phyloP scores from a whole-genome alignment of 1,140 invertebrate genomes.

The Drosophila pachea region DNA sequence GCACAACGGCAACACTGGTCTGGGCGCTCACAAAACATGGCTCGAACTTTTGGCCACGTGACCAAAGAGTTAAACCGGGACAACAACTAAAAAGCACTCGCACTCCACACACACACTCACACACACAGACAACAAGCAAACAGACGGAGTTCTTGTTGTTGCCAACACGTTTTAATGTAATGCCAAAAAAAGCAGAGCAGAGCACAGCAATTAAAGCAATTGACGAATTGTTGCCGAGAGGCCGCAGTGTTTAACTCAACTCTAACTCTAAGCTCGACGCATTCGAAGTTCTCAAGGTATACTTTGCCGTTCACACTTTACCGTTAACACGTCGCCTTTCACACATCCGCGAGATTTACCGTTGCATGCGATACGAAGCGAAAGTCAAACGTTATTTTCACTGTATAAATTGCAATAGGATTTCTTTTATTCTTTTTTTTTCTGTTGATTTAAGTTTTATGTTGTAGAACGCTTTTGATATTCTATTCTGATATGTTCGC shows the following conservation, averaged over 20 bases:
- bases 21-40: conserved; percentile 43
- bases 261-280: conserved; percentile 2
- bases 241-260: too few relatives aligned
- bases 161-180: conserved; percentile 46
- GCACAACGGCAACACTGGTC: conserved; percentile 55
- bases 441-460: neutral
- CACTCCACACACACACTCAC: conserved; percentile 36
- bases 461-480: conserved; percentile 8
- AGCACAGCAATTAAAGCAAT: conserved; percentile 60
- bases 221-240: conserved; percentile 16
- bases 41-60: conserved; percentile 61
- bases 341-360: conserved; percentile 1
- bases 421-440: too few relatives aligned
- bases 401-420: too few relatives aligned
- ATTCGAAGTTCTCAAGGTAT: conserved; percentile 3
- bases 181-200: conserved; percentile 46
- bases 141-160: conserved; percentile 20
- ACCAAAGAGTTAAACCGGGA: conserved; percentile 46
- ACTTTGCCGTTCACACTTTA: neutral
- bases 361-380: neutral
- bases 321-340: neutral
- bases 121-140: conserved; percentile 13
- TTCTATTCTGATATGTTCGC: neutral
- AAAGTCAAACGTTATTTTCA: too few relatives aligned
- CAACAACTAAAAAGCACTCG: neutral